Evolutionary conservation across 2,888 invertebrate genomes (phyloP), one percentile per base, ranked within the genome.

Genomic region (Villa cingulata): DNA sequence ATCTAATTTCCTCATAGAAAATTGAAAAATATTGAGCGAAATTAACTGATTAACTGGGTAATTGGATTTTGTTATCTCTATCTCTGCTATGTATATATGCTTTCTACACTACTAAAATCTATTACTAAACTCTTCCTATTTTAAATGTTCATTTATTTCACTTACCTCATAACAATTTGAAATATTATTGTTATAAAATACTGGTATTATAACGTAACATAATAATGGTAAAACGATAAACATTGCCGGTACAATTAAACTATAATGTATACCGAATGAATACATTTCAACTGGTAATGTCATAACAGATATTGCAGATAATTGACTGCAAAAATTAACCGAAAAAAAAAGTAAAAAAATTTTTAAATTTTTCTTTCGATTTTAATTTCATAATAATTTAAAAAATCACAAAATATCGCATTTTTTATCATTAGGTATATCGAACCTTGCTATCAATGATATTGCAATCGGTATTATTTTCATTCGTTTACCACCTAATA

Each of bases 401-500:
- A 9, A 32, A 3, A 3, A 32, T 1, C 6, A 29, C 6, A 29
- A 29, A 29, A 29, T 9, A 10, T 29, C n/a, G n/a, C n/a, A n/a
- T n/a, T 29, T 4, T 32, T 12, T 32, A 12, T 32, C 29, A 32
- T 3, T 12, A 32, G 12, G 4, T 32, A 7, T 12, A 32, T 12
- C 9, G 12, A 32, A 32, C 29, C 72, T 73, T 16, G 77, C 76
- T 52, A 77, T 66, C 3, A 78, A 63, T 0, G 76, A 76, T 57
- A 77, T 71, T n/a, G 76, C 70, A 40, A 77, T 73, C 1, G 78
- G 77, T 54, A 76, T 69, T 14, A 71, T 65, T 41, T 68, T 65
- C 65, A 76, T 69, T 46, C 64, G 66, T 51, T 67, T 66, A 46
- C 71, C 70, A 5, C 73, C 76, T 57, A 75, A 65, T 32, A 76